phyloP scores from a whole-genome alignment of 2,113 vertebrate species.

The Cathartes aura region DNA sequence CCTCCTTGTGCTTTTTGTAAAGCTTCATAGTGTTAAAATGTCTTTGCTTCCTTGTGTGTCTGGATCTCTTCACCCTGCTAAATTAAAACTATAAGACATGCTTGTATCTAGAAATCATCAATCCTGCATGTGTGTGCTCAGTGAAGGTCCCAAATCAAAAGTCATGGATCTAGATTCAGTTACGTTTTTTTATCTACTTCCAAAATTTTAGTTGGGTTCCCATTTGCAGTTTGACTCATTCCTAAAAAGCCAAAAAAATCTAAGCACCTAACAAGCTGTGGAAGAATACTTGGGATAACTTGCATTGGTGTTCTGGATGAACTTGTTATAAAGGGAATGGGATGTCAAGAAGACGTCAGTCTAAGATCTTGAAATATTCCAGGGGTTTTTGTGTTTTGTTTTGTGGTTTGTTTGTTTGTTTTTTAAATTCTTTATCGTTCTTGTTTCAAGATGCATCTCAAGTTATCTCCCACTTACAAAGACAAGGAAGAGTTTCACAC shows the following conservation, averaged over 20 bases:
- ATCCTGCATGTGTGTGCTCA: accelerated
- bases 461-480: background rate
- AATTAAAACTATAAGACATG: background rate
- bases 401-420: background rate
- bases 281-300: background rate
- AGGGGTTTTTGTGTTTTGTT: background rate
- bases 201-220: background rate
- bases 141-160: background rate
- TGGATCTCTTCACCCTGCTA: background rate
- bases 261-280: background rate
- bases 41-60: background rate
- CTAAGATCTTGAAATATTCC: background rate
- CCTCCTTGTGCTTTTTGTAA: background rate
- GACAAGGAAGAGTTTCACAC: background rate
- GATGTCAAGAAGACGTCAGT: background rate
- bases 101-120: background rate
- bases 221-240: background rate
- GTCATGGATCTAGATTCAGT: background rate
- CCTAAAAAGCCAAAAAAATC: background rate
- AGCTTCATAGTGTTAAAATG: background rate
- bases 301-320: background rate
- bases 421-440: background rate
- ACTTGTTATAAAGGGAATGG: background rate
- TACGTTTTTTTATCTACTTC: background rate
- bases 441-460: background rate